Percentiles rank a stretch among this genome's conserved stretches.
Evolutionary conservation across 2,888 invertebrate genomes (phyloP).

Genomic region (Amaurobius ferox): DNA sequence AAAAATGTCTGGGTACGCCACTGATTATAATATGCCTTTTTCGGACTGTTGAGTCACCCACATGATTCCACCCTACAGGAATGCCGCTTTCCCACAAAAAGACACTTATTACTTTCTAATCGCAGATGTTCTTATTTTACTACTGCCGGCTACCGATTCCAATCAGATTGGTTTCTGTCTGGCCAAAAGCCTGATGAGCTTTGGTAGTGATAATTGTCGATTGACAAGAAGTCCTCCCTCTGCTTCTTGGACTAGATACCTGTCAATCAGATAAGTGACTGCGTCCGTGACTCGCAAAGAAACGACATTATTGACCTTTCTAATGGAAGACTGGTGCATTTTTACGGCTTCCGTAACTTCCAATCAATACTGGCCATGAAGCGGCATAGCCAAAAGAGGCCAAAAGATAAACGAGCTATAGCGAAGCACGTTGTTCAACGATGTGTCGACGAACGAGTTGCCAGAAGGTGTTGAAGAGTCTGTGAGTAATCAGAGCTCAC

Average conservation of each 20-base stretch:
- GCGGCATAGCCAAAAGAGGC: conserved; percentile 19
- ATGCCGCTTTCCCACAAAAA: conserved; percentile 33
- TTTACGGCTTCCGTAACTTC: conserved; percentile 45
- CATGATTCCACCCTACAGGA: too few species aligned
- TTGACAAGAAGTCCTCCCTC: conserved; percentile 37
- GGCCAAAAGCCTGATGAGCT: conserved; percentile 27
- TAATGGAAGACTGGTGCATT: conserved; percentile 34
- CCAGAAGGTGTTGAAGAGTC: conserved; percentile 4
- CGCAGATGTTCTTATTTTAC: conserved; percentile 45
- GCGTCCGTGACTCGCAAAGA: conserved; percentile 59
- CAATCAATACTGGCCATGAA: conserved; percentile 13
- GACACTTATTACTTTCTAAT: conserved; percentile 55
- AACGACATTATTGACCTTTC: conserved; percentile 56
- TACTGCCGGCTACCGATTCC: conserved; percentile 37
- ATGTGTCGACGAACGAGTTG: conserved; percentile 41
- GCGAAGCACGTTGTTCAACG: not conserved
- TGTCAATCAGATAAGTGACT: conserved; percentile 63
- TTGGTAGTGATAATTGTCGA: conserved; percentile 48
- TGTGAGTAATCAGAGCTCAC: too few species aligned
- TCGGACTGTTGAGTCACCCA: too few species aligned
- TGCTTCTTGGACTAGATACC: conserved; percentile 16
- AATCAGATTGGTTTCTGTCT: conserved; percentile 24
- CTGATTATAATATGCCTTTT: too few species aligned
- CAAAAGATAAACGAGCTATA: conserved; percentile 24
- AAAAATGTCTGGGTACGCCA: too few species aligned